Evolutionary conservation across 2,888 invertebrate genomes (phyloP).

Genomic region (Cerastoderma edule): DNA sequence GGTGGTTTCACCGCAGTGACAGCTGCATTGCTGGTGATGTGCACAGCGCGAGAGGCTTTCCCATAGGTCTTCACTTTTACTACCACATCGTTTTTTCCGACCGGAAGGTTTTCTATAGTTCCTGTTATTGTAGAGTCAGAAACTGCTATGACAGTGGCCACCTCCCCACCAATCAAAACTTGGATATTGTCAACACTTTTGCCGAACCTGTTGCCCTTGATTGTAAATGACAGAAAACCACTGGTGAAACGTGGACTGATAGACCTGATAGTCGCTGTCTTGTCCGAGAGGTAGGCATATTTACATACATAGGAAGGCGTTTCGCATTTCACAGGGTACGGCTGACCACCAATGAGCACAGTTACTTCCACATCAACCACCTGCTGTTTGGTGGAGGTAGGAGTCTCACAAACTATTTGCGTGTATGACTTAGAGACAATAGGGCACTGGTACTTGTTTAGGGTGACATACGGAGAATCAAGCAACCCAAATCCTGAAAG

Average conservation of each 20-base stretch:
- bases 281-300: conserved; percentile 52
- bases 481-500: conserved; percentile 70
- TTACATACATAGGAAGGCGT: conserved; percentile 41
- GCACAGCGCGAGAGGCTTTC: conserved; percentile 50
- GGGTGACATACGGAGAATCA: conserved; percentile 44
- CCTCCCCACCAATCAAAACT: conserved; percentile 70
- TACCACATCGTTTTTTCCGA: conserved; percentile 60
- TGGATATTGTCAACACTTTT: conserved; percentile 39
- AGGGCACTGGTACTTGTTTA: conserved; percentile 63
- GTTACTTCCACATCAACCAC: conserved; percentile 32
- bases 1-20: conserved; percentile 59
- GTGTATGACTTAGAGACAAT: conserved; percentile 62
- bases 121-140: conserved; percentile 64
- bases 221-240: conserved; percentile 55
- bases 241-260: conserved; percentile 56
- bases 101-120: conserved; percentile 63
- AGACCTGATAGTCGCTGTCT: conserved; percentile 58
- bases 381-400: conserved; percentile 43
- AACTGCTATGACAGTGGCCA: conserved; percentile 60
- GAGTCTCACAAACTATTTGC: conserved; percentile 62
- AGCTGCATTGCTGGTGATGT: conserved; percentile 49
- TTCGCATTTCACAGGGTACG: conserved; percentile 57
- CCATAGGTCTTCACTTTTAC: conserved; percentile 59
- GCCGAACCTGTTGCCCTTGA: conserved; percentile 64
- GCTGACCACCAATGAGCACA: conserved; percentile 37